These are phyloP conservation scores for Hyles lineata DNA, from an alignment of 2,888 invertebrate species.

Conservation along the genomic window DNA sequence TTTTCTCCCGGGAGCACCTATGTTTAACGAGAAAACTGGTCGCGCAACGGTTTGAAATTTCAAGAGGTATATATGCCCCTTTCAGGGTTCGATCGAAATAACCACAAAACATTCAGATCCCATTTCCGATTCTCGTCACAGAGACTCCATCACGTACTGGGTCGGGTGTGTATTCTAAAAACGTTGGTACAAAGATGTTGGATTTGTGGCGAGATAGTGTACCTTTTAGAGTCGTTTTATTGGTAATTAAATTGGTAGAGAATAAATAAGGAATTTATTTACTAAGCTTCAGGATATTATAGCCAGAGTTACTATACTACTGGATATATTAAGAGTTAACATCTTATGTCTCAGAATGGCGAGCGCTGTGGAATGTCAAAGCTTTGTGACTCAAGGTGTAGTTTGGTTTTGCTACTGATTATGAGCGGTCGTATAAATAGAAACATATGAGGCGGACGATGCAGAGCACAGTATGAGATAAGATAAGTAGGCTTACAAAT, in stretches of 20 bases:
- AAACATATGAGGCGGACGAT: too few relatives aligned
- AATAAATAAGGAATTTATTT: not conserved
- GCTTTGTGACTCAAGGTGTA: too few relatives aligned
- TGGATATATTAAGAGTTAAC: too few relatives aligned
- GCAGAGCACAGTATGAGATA: too few relatives aligned
- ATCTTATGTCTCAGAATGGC: too few relatives aligned
- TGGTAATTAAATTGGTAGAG: slow-evolving; percentile 21
- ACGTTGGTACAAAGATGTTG: slow-evolving; percentile 29
- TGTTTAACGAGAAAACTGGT: slow-evolving; percentile 68
- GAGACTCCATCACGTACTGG: slow-evolving; percentile 68
- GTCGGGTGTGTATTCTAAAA: slow-evolving; percentile 59
- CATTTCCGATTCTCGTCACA: slow-evolving; percentile 80
- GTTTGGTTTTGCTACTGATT: too few relatives aligned
- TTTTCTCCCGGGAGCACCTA: slow-evolving; percentile 61
- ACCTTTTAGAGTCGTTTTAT: slow-evolving; percentile 25
- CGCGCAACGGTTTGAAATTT: slow-evolving; percentile 67
- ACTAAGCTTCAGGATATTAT: too few relatives aligned
- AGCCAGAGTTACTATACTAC: too few relatives aligned
- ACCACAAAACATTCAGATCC: slow-evolving; percentile 78
- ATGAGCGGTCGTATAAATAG: too few relatives aligned
- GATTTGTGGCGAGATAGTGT: slow-evolving; percentile 19
- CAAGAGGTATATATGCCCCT: slow-evolving; percentile 62
- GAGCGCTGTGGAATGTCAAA: too few relatives aligned
- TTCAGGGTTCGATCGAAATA: slow-evolving; percentile 77
- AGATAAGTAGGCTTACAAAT: too few relatives aligned